Conservation (phyloP, 2,888 invertebrate genomes). For the Hedychridium roseum region DNA sequence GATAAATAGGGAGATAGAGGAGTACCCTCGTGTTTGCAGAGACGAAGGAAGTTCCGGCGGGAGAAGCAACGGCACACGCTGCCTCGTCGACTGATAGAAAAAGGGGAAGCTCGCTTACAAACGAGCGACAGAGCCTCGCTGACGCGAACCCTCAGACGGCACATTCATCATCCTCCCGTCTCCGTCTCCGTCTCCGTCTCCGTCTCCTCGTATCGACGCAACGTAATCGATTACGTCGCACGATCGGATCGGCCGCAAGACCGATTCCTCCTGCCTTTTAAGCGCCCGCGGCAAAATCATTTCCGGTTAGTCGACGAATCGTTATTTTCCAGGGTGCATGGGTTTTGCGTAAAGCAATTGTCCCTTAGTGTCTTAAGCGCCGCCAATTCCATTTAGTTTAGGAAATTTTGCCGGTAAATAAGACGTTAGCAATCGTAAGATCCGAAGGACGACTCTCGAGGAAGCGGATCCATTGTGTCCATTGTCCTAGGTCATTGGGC, state of each 20-base stretch:
- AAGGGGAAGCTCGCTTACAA: slow-evolving; percentile 51
- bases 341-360: too few species aligned
- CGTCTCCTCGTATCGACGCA: slow-evolving; percentile 11
- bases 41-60: background rate
- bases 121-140: slow-evolving; percentile 57
- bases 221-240: slow-evolving; percentile 30
- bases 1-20: too few species aligned
- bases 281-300: background rate
- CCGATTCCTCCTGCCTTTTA: slow-evolving; percentile 1
- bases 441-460: background rate
- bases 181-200: slow-evolving; percentile 5
- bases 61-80: background rate
- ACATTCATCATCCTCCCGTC: slow-evolving; percentile 54
- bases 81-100: slow-evolving; percentile 9
- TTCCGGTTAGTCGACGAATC: background rate
- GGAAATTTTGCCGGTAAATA: too few species aligned
- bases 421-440: too few species aligned
- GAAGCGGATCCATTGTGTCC: slow-evolving; percentile 3
- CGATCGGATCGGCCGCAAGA: slow-evolving; percentile 4
- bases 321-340: too few species aligned
- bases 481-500: slow-evolving; percentile 32
- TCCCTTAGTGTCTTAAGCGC: too few species aligned
- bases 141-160: slow-evolving; percentile 54
- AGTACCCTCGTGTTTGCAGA: too few species aligned
- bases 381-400: too few species aligned